A percentile compares a stretch with the other conserved stretches of the same genome.
phyloP scores from a whole-genome alignment of 2,797 vertebrate genomes.

The Propithecus deckenii region DNA sequence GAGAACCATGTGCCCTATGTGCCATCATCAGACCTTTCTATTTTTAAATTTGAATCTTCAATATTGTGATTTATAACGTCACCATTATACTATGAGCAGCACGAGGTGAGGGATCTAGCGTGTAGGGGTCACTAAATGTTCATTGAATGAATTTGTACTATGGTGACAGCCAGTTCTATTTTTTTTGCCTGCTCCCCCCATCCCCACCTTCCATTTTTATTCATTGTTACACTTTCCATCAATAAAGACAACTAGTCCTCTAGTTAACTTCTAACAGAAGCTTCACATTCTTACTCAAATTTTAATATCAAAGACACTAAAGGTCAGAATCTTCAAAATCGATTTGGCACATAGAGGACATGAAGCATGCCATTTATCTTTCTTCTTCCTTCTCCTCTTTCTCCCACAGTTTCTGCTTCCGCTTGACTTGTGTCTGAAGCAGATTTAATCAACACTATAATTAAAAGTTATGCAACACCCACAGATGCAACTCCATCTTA shows the following conservation, averaged over 20 bases:
- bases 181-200: background rate
- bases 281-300: background rate
- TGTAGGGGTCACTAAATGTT: background rate
- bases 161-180: accelerated
- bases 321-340: background rate
- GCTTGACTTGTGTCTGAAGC: background rate
- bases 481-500: background rate
- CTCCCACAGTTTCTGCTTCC: background rate
- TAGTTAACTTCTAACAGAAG: background rate
- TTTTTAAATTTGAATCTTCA: background rate
- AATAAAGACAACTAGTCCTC: background rate
- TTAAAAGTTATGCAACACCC: background rate
- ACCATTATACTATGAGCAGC: background rate
- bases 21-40: background rate
- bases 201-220: background rate
- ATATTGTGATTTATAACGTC: background rate
- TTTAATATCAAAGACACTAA: background rate
- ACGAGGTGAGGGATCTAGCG: background rate
- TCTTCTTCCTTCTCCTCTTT: background rate
- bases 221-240: background rate
- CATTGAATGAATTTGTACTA: background rate
- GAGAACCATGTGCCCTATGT: background rate
- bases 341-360: background rate
- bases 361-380: background rate
- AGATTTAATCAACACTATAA: background rate